Evolutionary conservation across 2,888 invertebrate species (phyloP), one percentile per base, ranked within the genome.

Genomic region (Yponomeuta evonymella): DNA sequence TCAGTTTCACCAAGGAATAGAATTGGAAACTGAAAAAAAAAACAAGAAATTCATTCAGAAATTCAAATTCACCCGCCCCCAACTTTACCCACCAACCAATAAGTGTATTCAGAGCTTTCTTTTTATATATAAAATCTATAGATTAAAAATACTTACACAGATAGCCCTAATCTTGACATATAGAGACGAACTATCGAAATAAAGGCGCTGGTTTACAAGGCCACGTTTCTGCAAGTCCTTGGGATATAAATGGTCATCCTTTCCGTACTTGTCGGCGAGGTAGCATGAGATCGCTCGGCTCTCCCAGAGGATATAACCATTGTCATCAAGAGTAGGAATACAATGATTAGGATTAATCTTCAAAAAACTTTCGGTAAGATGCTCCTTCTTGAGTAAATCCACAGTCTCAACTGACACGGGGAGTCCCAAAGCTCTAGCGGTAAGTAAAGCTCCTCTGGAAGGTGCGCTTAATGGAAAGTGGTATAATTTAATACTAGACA

Each of bases 321-420:
- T 92, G 79, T 95, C 95, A 36, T 94, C 94, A 72, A 96, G 85
- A 10, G 95, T 95, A 10, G 95, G 95, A 5, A 96, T 86, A 72
- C 93, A 93, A 80, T 95, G 95, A 78, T 95, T 95, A 6, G 95
- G 95, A 81, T 95, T 95, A 67, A 94, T 89, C 86, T 94, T 89
- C 67, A 92, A 74, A 76, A 94, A 94, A 75, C 91, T 93, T 67
- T 93, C 90, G 71, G 88, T 88, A 1, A 94, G 75, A 78, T 95
- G 94, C 76, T 94, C 94, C 79, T 94, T 94, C 76, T 89, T 86
- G 70, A 94, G 90, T 74, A 94, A 87, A 85, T 94, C 86, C 0
- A 94, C 79, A 71, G 90, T 86, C 81, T 94, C 87, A 0, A 93
- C 75, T 75, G 90, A 79, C 3, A 90, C 72, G 1, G 94, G 93